phyloP scores from a whole-genome alignment of 2,113 vertebrate genomes.

The Pongo pygmaeus region DNA sequence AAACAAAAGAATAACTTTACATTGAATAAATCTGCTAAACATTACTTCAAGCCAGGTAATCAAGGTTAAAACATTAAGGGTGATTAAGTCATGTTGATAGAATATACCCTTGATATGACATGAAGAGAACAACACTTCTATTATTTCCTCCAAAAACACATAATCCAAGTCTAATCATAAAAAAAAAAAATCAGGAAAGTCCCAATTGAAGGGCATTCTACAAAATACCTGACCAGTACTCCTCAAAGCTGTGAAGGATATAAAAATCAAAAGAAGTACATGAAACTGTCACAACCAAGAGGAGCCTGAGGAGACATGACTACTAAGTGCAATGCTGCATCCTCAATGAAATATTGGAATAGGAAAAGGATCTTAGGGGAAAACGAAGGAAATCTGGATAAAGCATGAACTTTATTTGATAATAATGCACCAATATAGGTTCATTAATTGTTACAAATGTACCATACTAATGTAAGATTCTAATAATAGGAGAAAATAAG shows the following conservation, averaged over 20 bases:
- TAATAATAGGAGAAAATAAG: not conserved
- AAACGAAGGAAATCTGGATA: not conserved
- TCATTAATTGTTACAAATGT: not conserved
- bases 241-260: not conserved
- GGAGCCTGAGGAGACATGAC: not conserved
- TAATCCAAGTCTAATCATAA: not conserved
- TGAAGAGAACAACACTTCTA: not conserved
- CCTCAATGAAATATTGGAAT: not conserved
- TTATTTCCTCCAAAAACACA: not conserved
- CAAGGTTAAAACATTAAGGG: not conserved
- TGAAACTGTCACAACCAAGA: not conserved
- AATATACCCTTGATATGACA: not conserved
- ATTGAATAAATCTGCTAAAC: not conserved
- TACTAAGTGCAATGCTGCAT: not conserved
- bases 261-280: not conserved
- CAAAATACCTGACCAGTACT: not conserved
- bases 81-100: not conserved
- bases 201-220: not conserved
- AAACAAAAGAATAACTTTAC: not conserved
- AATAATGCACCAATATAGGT: not conserved
- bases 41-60: not conserved
- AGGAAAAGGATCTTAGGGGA: not conserved
- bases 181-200: not conserved
- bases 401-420: not conserved
- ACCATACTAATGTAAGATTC: not conserved